These are phyloP conservation scores for Nycteola revayana DNA, from an alignment of 2,888 invertebrate species.

Conservation along the genomic window DNA sequence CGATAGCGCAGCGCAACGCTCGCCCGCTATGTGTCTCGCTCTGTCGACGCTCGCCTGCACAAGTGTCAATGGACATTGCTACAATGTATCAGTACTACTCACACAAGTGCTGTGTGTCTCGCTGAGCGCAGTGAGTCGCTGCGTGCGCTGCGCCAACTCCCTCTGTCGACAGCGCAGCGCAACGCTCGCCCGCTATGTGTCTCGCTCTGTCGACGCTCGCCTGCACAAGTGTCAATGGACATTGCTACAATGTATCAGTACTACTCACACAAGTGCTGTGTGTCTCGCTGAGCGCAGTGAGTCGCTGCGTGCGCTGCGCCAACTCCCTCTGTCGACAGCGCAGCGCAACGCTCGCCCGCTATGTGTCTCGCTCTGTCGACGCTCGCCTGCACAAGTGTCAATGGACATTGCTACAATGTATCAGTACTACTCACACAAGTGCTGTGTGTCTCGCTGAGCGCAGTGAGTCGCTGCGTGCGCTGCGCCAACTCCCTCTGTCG, in stretches of 20 bases:
- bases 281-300: constrained; percentile 55
- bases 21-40: not conserved
- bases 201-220: not conserved
- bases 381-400: no score
- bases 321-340: not conserved
- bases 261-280: not conserved
- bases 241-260: not conserved
- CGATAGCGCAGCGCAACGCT: not conserved
- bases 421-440: not conserved
- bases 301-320: not conserved
- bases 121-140: constrained; percentile 55
- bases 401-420: no score
- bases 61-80: not conserved
- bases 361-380: not conserved
- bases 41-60: not conserved
- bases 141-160: not conserved
- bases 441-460: not conserved
- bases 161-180: not conserved
- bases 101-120: not conserved
- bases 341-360: not conserved
- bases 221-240: not conserved
- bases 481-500: not conserved
- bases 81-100: not conserved
- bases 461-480: constrained; percentile 82
- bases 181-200: not conserved